Evolutionary conservation across 2,888 invertebrate genomes (phyloP).

Genomic region (Drosophila rubida): DNA sequence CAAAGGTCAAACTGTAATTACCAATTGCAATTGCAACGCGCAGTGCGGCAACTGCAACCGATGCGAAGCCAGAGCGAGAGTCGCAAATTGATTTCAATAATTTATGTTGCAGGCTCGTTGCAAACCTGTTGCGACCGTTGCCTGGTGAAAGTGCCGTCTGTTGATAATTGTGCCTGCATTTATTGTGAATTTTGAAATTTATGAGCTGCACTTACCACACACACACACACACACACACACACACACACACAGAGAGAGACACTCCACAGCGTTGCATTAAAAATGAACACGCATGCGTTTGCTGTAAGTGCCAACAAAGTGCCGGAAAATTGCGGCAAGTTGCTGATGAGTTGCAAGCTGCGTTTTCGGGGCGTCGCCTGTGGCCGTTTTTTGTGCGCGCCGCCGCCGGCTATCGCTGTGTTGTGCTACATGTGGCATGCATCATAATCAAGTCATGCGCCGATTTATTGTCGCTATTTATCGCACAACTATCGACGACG

Average conservation of each 20-base stretch:
- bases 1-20: slow-evolving; percentile 11
- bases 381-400: slow-evolving; percentile 24
- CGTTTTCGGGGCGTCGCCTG: slow-evolving; percentile 48
- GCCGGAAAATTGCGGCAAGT: slow-evolving; percentile 62
- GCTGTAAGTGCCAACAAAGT: slow-evolving; percentile 70
- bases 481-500: slow-evolving; percentile 30
- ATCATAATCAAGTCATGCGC: slow-evolving; percentile 55
- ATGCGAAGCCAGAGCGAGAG: not conserved
- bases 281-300: slow-evolving; percentile 57
- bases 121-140: slow-evolving; percentile 39
- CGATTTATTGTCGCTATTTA: slow-evolving; percentile 48
- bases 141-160: slow-evolving; percentile 54
- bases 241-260: slow-evolving; percentile 53
- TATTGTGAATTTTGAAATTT: slow-evolving; percentile 46
- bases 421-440: slow-evolving; percentile 46
- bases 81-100: slow-evolving; percentile 16
- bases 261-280: too few species aligned
- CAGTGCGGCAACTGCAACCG: slow-evolving; percentile 1
- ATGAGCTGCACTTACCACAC: slow-evolving; percentile 38
- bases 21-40: not conserved
- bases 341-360: slow-evolving; percentile 61
- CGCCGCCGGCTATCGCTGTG: slow-evolving; percentile 3
- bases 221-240: slow-evolving; percentile 54
- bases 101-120: not conserved
- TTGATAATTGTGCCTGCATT: slow-evolving; percentile 29